Conservation (phyloP, 1,140 invertebrate genomes). For the Drosophila lini region DNA sequence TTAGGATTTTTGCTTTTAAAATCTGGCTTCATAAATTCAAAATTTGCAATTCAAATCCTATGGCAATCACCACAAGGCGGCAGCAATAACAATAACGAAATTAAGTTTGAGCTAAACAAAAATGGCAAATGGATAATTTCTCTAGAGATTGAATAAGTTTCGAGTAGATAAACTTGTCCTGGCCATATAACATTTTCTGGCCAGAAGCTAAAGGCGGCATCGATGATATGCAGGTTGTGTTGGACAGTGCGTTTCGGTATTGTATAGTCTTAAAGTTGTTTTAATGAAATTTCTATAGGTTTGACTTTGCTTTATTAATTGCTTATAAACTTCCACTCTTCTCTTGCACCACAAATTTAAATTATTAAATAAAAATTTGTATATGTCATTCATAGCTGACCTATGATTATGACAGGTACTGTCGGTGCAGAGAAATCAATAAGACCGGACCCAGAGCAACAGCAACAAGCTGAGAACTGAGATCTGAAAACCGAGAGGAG, state of each 20-base stretch:
- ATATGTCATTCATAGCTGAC: not conserved
- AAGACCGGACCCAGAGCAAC: constrained; percentile 27
- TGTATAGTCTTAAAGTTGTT: not conserved
- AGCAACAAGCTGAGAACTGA: constrained; percentile 15
- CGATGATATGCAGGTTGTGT: constrained; percentile 16
- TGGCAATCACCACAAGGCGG: constrained; percentile 42
- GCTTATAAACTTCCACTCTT: not conserved
- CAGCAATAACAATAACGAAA: constrained; percentile 57
- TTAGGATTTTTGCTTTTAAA: constrained; percentile 45
- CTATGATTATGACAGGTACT: constrained; percentile 27
- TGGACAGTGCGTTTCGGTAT: constrained; percentile 15
- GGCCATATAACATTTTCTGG: constrained; percentile 20
- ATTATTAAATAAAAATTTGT: not conserved
- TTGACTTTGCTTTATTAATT: not conserved
- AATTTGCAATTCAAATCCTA: constrained; percentile 58
- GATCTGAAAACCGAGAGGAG: constrained; percentile 5
- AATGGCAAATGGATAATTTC: constrained; percentile 44
- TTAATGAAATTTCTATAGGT: not conserved
- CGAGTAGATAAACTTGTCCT: constrained; percentile 46
- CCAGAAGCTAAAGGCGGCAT: constrained; percentile 19
- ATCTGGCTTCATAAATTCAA: constrained; percentile 37
- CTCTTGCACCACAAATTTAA: not conserved
- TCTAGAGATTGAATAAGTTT: constrained; percentile 30
- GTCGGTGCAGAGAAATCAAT: constrained; percentile 37
- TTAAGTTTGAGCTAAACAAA: constrained; percentile 60